Conservation (phyloP, 2,888 invertebrate species). For the Eilema sororculum region DNA sequence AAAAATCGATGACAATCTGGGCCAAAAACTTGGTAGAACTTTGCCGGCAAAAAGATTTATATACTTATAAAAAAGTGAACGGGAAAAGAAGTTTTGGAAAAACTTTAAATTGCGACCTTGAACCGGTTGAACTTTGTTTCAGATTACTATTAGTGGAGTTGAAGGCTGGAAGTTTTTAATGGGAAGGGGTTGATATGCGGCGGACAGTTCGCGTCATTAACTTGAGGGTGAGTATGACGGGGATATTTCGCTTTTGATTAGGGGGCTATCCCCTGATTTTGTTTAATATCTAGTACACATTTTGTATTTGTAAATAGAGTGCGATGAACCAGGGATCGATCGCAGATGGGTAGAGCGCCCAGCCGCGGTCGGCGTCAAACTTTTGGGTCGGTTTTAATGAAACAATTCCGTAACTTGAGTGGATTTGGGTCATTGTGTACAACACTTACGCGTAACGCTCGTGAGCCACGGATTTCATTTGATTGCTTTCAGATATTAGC, state of each 20-base stretch:
- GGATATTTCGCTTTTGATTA: conserved; percentile 66
- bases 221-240: conserved; percentile 66
- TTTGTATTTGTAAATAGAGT: conserved; percentile 65
- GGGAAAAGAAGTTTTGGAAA: conserved; percentile 86
- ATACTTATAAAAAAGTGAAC: conserved; percentile 86
- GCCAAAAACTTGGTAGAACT: conserved; percentile 86
- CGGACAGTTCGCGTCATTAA: conserved; percentile 69
- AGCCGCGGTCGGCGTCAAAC: conserved; percentile 71
- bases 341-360: conserved; percentile 66
- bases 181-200: conserved; percentile 74
- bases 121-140: conserved; percentile 85
- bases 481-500: conserved; percentile 57
- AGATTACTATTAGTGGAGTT: conserved; percentile 85
- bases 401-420: conserved; percentile 76
- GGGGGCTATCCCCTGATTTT: conserved; percentile 58
- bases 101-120: conserved; percentile 88
- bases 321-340: conserved; percentile 79
- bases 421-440: conserved; percentile 80
- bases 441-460: conserved; percentile 66
- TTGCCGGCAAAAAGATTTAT: conserved; percentile 87
- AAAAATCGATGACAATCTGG: conserved; percentile 88
- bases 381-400: conserved; percentile 82
- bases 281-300: conserved; percentile 64
- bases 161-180: conserved; percentile 79
- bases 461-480: conserved; percentile 58